These are phyloP conservation scores for Philopedon plagiatum DNA, from an alignment of 2,888 invertebrate genomes.

Conservation along the genomic window DNA sequence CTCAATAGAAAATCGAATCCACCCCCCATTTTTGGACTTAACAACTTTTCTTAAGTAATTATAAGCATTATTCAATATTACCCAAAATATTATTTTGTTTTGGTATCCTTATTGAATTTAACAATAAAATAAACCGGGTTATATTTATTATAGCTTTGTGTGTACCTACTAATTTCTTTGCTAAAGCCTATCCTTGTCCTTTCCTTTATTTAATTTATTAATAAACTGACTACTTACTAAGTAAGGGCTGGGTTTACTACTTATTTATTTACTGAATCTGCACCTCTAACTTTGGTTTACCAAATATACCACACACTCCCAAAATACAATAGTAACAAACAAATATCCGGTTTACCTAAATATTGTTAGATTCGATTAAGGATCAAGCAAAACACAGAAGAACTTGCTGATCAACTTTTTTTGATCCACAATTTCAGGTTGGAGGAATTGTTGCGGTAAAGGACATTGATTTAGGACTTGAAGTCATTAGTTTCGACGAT, in stretches of 20 bases:
- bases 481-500: slow-evolving; percentile 67
- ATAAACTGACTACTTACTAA: slow-evolving; percentile 1
- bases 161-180: slow-evolving; percentile 12
- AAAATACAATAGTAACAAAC: slow-evolving; percentile 13
- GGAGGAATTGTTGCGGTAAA: slow-evolving; percentile 54
- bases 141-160: slow-evolving; percentile 24
- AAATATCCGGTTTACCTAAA: slow-evolving; percentile 34
- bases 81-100: slow-evolving; percentile 9
- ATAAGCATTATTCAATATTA: slow-evolving; percentile 1
- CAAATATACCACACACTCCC: slow-evolving; percentile 29
- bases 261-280: slow-evolving; percentile 18
- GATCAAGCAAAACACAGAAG: slow-evolving; percentile 7
- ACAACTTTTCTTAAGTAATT: slow-evolving; percentile 3
- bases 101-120: slow-evolving; percentile 46
- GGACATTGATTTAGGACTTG: slow-evolving; percentile 64
- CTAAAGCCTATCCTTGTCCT: slow-evolving; percentile 1
- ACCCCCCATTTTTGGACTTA: too few relatives aligned
- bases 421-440: slow-evolving; percentile 58
- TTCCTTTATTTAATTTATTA: slow-evolving; percentile 17
- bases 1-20: too few relatives aligned
- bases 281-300: slow-evolving; percentile 32
- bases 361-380: slow-evolving; percentile 49
- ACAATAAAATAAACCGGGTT: slow-evolving; percentile 46
- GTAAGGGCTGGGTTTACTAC: slow-evolving; percentile 15
- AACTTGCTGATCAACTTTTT: slow-evolving; percentile 22